Conservation (phyloP, 2,113 vertebrate genomes). For the Protobothrops mucrosquamatus region DNA sequence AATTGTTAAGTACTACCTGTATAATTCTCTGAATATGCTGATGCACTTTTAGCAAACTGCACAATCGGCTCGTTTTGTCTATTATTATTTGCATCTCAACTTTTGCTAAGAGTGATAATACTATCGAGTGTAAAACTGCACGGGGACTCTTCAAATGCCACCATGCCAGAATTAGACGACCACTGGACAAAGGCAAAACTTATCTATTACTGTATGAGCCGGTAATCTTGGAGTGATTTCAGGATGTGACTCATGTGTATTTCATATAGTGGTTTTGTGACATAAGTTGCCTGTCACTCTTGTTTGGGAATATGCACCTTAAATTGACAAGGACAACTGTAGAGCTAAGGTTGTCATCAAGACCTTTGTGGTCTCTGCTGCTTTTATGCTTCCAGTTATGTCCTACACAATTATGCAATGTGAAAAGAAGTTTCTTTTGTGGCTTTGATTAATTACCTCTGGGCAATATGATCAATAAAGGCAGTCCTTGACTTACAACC, state of each 20-base stretch:
- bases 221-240: constrained; percentile 46
- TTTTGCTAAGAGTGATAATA: constrained; percentile 8
- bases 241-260: constrained; percentile 52
- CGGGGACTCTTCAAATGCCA: constrained; percentile 8
- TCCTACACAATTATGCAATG: constrained; percentile 64
- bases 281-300: constrained; percentile 29
- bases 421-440: constrained; percentile 1
- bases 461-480: not conserved
- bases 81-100: not conserved
- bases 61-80: too few species aligned
- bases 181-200: constrained; percentile 30
- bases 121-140: not conserved
- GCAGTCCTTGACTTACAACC: not conserved
- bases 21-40: not conserved
- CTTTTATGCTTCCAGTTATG: constrained; percentile 23
- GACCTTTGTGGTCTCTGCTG: constrained; percentile 64
- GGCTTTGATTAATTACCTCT: not conserved
- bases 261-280: constrained; percentile 43
- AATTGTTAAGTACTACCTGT: not conserved
- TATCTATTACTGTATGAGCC: not conserved
- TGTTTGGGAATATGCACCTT: constrained; percentile 17
- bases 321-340: constrained; percentile 35
- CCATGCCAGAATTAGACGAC: constrained; percentile 39
- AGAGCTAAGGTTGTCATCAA: constrained; percentile 27
- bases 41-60: not conserved